Evolutionary conservation across 2,113 vertebrate genomes (phyloP), one percentile per base, ranked within the genome.

Genomic region (Sisor rabdophorus): DNA sequence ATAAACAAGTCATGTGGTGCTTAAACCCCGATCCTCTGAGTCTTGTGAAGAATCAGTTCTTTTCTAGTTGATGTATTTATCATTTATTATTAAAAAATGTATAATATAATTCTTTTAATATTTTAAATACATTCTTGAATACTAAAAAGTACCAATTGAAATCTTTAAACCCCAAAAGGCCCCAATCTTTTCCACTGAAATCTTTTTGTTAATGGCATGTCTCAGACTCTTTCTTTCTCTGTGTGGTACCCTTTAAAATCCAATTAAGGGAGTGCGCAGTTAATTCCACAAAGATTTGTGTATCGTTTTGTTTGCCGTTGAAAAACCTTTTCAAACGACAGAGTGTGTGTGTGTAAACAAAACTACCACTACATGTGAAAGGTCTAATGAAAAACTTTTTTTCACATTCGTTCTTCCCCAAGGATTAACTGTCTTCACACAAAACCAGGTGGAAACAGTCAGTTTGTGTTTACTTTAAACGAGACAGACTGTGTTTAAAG

Each of bases 401-500:
- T 52, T 50, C 47, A 69, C 24, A 69, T 69, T 52, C 52, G 65
- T 28, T 69, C 28, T 16, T 69, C 47, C 17, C 48, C 28, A 52
- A 28, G 24, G 47, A 52, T 69, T 52, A 50, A 24, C 6, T 69
- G 47, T 12, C 28, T 69, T 69, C 65, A 69, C 20, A 17, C 47
- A 52, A 47, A 69, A 20, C 24, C 65, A 69, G 64, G 44, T 67
- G 44, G 44, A 67, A 67, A 67, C 64, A 26, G 65, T 47, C 26
- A 30, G 20, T 69, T 20, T 52, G 40, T 26, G 65, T 68, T 68
- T 68, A 50, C 65, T 52, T 50, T 11, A 68, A 68, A 30, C 64
- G 24, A 26, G 22, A 68, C 65, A 69, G 47, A 26, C 44, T 68
- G 26, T 3, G 9, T 50, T 48, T 8, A 52, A 52, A 52, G 47